These are phyloP conservation scores for Pseudomyrmex cubaensis DNA, from an alignment of 1,140 invertebrate species.

Conservation along the genomic window DNA sequence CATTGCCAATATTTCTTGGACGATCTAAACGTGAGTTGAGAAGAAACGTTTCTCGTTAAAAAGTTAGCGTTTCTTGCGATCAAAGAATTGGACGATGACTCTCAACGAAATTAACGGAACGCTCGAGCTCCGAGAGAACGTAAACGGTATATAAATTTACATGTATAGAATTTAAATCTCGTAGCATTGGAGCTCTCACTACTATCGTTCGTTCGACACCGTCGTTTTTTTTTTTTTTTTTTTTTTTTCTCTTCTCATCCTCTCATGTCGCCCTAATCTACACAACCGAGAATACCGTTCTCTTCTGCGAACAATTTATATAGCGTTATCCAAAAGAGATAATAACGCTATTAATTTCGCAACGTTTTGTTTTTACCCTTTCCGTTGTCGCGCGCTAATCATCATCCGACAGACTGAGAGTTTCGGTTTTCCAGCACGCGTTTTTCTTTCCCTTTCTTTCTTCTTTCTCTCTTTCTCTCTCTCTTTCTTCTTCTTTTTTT, in stretches of 20 bases:
- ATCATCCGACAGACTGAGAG: conserved; percentile 39
- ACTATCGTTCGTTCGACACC: not conserved
- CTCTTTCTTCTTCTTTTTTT: conserved; percentile 18
- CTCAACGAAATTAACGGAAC: conserved; percentile 23
- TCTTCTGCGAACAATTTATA: conserved; percentile 36
- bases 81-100: conserved; percentile 35
- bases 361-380: conserved; percentile 7
- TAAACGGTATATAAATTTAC: not conserved
- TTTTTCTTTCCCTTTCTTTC: conserved; percentile 17
- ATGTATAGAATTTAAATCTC: not conserved
- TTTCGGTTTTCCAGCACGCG: conserved; percentile 33
- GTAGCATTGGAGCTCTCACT: conserved; percentile 4
- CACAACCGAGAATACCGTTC: conserved; percentile 24
- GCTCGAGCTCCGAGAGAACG: not conserved
- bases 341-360: conserved; percentile 17
- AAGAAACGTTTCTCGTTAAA: conserved; percentile 27
- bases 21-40: conserved; percentile 13
- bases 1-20: conserved; percentile 44
- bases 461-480: conserved; percentile 43
- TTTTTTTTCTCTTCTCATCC: conserved; percentile 16
- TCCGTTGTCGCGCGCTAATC: conserved; percentile 29
- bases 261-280: conserved; percentile 7
- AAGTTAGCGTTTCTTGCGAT: not conserved
- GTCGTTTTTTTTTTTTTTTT: not conserved
- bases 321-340: conserved; percentile 11